Evolutionary conservation across 1,140 invertebrate species (phyloP), one percentile per base, ranked within the genome.

Genomic region (Panagrolaimus sp.): DNA sequence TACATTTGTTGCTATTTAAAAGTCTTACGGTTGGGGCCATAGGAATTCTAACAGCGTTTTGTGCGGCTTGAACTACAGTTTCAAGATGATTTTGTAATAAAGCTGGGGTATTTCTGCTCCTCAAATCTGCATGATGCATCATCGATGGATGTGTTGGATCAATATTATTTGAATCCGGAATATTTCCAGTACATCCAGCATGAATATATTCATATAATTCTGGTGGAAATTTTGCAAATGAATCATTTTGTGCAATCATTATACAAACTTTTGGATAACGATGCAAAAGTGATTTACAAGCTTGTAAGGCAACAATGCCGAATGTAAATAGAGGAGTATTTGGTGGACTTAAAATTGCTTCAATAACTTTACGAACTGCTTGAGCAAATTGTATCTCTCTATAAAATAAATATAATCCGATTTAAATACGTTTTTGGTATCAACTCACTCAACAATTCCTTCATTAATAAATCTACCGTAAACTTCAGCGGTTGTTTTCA

Each of bases 391-490:
- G 74, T 14, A 81, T 66, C 51, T 77, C 74, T 13, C 72, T 75
- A n/a, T n/a, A 66, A 66, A 77, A 66, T n/a, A 23, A 46, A 14
- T 69, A 38, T 64, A 31, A 71, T n/a, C n/a, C n/a, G n/a, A n/a
- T 70, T 16, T n/a, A 20, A n/a, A 20, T 13, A 16, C 1, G 25
- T 5, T 27, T 16, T 14, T 9, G 38, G 13, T 8, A 25, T 9
- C 14, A 48, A 80, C 70, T 64, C 67, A 69, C 88, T 90, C 62
- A n/a, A 97, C 74, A 46, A 82, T 82, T 20, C 93, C 92, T 74
- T 92, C 90, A 79, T 97, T 93, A 68, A 99, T 96, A 68, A 99
- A 97, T 20, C 95, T 95, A 45, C 96, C 96, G 85, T 98, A 98
- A 0, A 99, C 85, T 82, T 96, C 92, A 8, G 95, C 95, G 1